Evolutionary conservation across 2,113 vertebrate genomes (phyloP), one percentile per base, ranked within the genome.

Genomic region (Gila orcuttii): DNA sequence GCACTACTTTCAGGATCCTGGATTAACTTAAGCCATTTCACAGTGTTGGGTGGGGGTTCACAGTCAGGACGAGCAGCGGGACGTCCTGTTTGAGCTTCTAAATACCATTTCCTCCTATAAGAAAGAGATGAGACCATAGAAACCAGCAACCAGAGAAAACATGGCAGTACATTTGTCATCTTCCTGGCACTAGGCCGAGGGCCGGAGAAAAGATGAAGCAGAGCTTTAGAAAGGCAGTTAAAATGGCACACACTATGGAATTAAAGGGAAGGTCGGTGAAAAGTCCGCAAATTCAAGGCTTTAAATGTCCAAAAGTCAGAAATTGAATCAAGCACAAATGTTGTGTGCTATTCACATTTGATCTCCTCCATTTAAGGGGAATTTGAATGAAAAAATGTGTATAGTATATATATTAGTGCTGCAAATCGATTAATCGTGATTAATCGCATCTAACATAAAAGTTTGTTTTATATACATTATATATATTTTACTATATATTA

Each of bases 31-130:
- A 96, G 90, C 92, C 90, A 91, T 93, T 88, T 94, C 89, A 57
- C 50, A 64, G 89, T 88, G 60, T 79, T 74, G 86, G 84, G 0
- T 33, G 64, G 33, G 85, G 31, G 92, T 93, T 94, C 93, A 90
- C 91, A 91, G 93, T 90, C 93, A 90, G 89, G 77, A 89, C 93
- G 90, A 92, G 91, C 95, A 96, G 94, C 93, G 47, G 95, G 95
- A 95, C 94, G 94, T 95, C 95, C 96, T 94, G 95, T 95, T 95
- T 95, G 94, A 94, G 94, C 94, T 94, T 93, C 95, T 93, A 96
- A 96, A 94, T 90, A 90, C n/a, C 77, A 92, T 91, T 89, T 90
- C 90, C 92, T 92, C 88, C 90, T 93, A 93, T 94, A 93, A 96
- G 96, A 95, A 95, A 74, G 39, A 82, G 52, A 28, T 50, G 69